phyloP scores from a whole-genome alignment of 2,113 vertebrate genomes.

The Osmerus eperlanus region DNA sequence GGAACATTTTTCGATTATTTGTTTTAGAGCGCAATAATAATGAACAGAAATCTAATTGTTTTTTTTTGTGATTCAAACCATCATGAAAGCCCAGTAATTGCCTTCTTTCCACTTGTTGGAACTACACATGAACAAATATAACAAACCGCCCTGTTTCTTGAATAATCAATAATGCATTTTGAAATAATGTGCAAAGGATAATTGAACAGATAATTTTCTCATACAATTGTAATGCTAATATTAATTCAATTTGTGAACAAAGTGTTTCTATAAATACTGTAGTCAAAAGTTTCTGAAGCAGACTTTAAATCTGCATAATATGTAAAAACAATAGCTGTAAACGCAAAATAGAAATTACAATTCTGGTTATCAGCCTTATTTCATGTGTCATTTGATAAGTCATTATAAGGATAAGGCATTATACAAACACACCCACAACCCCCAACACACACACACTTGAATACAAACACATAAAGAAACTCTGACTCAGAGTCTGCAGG shows the following conservation, averaged over 20 bases:
- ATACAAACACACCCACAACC: background rate
- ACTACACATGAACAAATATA: constrained; percentile 49
- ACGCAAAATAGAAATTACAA: too few species aligned
- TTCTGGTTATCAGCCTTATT: too few species aligned
- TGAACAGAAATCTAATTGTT: constrained; percentile 61
- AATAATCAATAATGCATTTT: background rate
- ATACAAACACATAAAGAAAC: too few species aligned
- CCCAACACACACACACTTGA: background rate
- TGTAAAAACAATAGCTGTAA: too few species aligned
- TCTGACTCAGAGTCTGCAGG: too few species aligned
- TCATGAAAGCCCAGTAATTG: constrained; percentile 10
- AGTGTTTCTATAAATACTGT: too few species aligned
- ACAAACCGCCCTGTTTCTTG: constrained; percentile 5
- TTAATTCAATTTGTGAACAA: background rate
- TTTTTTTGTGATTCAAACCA: constrained; percentile 43
- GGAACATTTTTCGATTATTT: constrained; percentile 15
- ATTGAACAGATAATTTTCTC: too few species aligned
- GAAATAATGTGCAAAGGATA: too few species aligned
- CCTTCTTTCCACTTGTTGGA: constrained; percentile 47
- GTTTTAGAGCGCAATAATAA: constrained; percentile 31
- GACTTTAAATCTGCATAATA: too few species aligned
- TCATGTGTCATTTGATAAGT: too few species aligned
- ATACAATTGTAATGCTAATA: background rate
- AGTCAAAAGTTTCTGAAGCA: too few species aligned
- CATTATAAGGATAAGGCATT: too few species aligned